Conservation (phyloP, 2,888 invertebrate genomes). For the Melinaea menophilus region DNA sequence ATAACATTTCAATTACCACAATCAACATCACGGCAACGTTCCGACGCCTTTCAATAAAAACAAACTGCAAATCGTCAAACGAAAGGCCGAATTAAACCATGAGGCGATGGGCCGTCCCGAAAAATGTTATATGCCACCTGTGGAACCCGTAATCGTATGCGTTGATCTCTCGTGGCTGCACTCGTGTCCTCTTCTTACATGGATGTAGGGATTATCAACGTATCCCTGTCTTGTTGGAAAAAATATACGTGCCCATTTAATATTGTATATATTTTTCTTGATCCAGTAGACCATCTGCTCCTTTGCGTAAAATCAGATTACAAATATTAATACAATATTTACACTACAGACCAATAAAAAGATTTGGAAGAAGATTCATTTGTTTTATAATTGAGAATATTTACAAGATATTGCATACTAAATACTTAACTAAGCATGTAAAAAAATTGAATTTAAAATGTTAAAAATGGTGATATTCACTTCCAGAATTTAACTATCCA, state of each 20-base stretch:
- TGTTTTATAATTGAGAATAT: too few species aligned
- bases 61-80: slow-evolving; percentile 60
- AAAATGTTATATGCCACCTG: slow-evolving; percentile 79
- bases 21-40: slow-evolving; percentile 35
- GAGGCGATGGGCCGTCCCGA: slow-evolving; percentile 58
- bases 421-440: not conserved
- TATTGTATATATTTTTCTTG: too few species aligned
- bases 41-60: slow-evolving; percentile 68
- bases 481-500: slow-evolving; percentile 37
- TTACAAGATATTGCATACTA: too few species aligned
- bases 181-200: slow-evolving; percentile 42
- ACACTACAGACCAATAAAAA: too few species aligned
- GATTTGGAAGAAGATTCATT: too few species aligned
- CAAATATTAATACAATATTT: too few species aligned
- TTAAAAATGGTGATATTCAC: slow-evolving; percentile 10
- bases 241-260: too few species aligned
- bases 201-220: slow-evolving; percentile 41
- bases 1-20: slow-evolving; percentile 1
- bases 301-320: too few species aligned
- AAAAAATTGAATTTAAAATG: not conserved
- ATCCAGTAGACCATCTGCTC: too few species aligned
- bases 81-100: slow-evolving; percentile 63
- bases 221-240: not conserved
- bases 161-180: slow-evolving; percentile 62
- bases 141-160: slow-evolving; percentile 74